Percentiles rank a stretch among this genome's conserved stretches.
Conservation (phyloP, 2,888 invertebrate species). For the Acleris laterana region DNA sequence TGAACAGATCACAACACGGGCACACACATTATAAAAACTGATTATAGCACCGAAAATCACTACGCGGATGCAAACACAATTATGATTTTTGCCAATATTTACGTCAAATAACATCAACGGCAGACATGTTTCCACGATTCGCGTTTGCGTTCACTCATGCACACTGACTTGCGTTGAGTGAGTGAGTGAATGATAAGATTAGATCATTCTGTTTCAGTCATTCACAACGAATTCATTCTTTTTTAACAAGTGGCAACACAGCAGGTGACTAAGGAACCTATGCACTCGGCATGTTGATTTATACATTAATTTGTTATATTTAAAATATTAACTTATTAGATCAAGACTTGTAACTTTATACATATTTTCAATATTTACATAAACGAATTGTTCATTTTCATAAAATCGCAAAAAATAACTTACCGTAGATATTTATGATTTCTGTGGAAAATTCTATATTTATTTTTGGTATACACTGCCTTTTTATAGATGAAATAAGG, state of each 20-base stretch:
- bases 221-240: conserved; percentile 8
- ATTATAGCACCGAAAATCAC: conserved; percentile 71
- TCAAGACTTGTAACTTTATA: too few species aligned
- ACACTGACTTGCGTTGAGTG: conserved; percentile 34
- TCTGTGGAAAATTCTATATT: too few species aligned
- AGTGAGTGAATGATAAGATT: conserved; percentile 44
- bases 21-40: conserved; percentile 77
- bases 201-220: conserved; percentile 10
- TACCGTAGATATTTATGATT: too few species aligned
- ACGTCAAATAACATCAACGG: conserved; percentile 80
- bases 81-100: conserved; percentile 73
- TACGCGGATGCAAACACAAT: conserved; percentile 60
- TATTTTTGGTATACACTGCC: too few species aligned
- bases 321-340: too few species aligned
- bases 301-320: too few species aligned
- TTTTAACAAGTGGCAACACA: conserved; percentile 18
- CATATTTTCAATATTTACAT: too few species aligned
- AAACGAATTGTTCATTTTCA: too few species aligned
- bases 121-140: conserved; percentile 78
- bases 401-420: too few species aligned
- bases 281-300: too few species aligned
- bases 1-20: conserved; percentile 77
- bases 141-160: conserved; percentile 58
- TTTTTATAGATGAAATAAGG: too few species aligned
- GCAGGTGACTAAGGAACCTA: not conserved